These are phyloP conservation scores for Camptogramma bilineatum DNA, from an alignment of 2,888 invertebrate species.

Conservation along the genomic window DNA sequence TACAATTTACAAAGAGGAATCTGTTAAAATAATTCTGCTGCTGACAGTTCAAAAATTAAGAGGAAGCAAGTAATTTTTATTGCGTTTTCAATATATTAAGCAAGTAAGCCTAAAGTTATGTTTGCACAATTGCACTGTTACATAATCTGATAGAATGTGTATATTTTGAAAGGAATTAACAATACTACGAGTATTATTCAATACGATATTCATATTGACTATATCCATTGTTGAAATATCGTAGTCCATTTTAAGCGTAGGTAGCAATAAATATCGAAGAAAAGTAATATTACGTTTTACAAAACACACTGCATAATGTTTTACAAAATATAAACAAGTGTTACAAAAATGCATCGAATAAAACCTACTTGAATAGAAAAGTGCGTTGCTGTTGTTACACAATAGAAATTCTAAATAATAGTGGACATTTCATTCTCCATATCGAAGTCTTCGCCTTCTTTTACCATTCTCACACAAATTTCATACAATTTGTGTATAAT, in stretches of 20 bases:
- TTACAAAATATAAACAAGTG: conserved; percentile 18
- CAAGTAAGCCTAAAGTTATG: too few relatives aligned
- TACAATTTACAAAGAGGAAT: too few relatives aligned
- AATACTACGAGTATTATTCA: neutral
- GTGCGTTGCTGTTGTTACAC: conserved; percentile 11
- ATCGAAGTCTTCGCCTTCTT: conserved; percentile 20
- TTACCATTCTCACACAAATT: conserved; percentile 38
- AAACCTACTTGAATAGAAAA: conserved; percentile 35
- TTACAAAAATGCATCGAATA: conserved; percentile 38
- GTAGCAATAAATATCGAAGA: conserved; percentile 34
- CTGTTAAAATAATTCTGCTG: too few relatives aligned
- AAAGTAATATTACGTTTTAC: conserved; percentile 29
- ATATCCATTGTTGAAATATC: neutral
- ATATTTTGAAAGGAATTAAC: neutral
- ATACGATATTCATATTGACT: neutral
- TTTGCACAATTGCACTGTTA: too few relatives aligned
- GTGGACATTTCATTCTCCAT: conserved; percentile 21
- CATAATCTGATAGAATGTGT: too few relatives aligned
- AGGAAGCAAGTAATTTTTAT: too few relatives aligned
- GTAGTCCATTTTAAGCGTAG: conserved; percentile 17
- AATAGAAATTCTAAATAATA: conserved; percentile 23
- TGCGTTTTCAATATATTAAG: too few relatives aligned
- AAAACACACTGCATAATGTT: conserved; percentile 25
- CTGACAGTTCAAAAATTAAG: too few relatives aligned
- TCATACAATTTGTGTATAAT: conserved; percentile 30